A percentile compares a stretch with the other conserved stretches of the same genome.
Conservation (phyloP, 2,888 invertebrate species). For the Allacma fusca region DNA sequence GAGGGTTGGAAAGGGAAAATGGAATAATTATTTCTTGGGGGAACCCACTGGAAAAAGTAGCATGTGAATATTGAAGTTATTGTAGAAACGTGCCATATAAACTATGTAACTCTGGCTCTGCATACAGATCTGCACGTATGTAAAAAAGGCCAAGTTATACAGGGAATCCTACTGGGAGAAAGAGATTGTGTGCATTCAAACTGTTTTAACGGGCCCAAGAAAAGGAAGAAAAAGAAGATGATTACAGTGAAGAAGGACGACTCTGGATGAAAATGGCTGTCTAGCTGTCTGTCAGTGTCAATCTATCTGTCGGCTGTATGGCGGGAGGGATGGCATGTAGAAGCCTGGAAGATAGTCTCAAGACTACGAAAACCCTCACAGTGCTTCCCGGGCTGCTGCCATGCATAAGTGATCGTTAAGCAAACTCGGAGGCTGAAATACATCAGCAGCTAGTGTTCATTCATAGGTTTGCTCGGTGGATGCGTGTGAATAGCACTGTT, state of each 20-base stretch:
- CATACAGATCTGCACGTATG: too few species aligned
- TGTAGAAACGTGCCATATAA: too few species aligned
- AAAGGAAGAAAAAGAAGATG: constrained; percentile 17
- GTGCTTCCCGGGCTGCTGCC: too few species aligned
- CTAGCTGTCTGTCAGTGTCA: constrained; percentile 45
- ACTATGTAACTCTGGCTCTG: too few species aligned
- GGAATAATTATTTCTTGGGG: too few species aligned
- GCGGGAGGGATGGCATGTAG: neutral
- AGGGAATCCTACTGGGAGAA: too few species aligned
- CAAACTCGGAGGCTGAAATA: neutral
- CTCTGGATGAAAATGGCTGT: constrained; percentile 38
- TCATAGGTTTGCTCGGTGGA: neutral
- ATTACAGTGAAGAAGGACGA: constrained; percentile 30
- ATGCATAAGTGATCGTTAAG: neutral
- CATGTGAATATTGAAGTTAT: too few species aligned
- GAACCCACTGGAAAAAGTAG: too few species aligned
- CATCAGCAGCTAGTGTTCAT: neutral
- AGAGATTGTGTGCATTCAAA: neutral
- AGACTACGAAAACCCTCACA: neutral
- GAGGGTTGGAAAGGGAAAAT: too few species aligned
- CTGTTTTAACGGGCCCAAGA: neutral
- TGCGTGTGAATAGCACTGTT: too few species aligned
- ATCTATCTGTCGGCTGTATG: constrained; percentile 42
- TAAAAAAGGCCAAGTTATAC: too few species aligned
- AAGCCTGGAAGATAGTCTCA: constrained; percentile 1